Evolutionary conservation across 2,113 vertebrate species (phyloP), one percentile per base, ranked within the genome.

Genomic region (Pomatostomus ruficeps): DNA sequence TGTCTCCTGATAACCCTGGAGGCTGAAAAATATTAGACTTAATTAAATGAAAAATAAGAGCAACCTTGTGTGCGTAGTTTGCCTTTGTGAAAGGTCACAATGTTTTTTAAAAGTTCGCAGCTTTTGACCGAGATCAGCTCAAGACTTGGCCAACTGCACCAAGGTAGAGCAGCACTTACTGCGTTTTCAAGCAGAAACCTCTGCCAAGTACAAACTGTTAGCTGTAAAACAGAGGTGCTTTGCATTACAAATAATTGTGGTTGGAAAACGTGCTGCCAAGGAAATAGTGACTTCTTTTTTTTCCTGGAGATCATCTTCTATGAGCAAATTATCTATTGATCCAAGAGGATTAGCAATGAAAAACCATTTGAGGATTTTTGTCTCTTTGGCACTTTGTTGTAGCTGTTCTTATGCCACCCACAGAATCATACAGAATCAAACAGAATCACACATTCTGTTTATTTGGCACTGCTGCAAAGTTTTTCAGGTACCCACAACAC

Each of bases 1-100:
- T 96, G 59, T 73, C 29, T 86, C 23, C 74, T 83, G 91, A 94
- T 94, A 96, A 92, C 89, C 75, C 45, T 45, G 35, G 59, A 89
- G 87, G 77, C 11, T 89, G 66, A 66, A 93, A 89, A 87, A 54
- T 91, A 93, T 89, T 89, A 90, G 88, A 72, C 68, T 94, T 92
- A 71, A 94, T 92, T 88, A 93, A 87, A 90, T 63, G 61, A 88
- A 92, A 86, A 94, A 48, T 45, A 93, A 84, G 78, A 79, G 36
- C 42, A 28, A 40, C 74, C n/a, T 62, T 79, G n/a, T 59, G 35
- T 20, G 40, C 54, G 57, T n/a, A 15, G 40, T 35, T 89, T 78
- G 70, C 70, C 42, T 85, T 81, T 93, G 77, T 42, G 54, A 82
- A 81, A 93, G 62, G 66, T 86, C 82, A 91, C 36, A 68, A 5